Conservation (phyloP, 2,888 invertebrate species). For the Laspeyria flexula region DNA sequence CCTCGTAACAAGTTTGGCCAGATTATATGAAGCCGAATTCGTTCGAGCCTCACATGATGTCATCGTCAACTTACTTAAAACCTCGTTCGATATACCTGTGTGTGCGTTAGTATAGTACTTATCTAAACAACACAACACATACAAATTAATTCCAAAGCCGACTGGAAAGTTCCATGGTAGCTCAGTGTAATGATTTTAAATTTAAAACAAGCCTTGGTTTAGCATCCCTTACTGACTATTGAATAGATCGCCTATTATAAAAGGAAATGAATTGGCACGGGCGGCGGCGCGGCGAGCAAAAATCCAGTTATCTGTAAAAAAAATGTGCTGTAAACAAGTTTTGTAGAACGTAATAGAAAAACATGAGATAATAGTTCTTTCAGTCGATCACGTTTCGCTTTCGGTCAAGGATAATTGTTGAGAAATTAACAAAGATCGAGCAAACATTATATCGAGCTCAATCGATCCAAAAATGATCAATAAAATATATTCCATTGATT, state of each 20-base stretch:
- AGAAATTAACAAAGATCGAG: constrained; percentile 41
- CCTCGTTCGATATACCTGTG: constrained; percentile 27
- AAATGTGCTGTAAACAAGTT: constrained; percentile 50
- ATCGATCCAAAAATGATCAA: too few relatives aligned
- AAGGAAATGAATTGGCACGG: constrained; percentile 50
- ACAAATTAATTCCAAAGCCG: constrained; percentile 45
- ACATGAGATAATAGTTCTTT: constrained; percentile 29
- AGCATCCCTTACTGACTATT: constrained; percentile 50
- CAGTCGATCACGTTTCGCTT: constrained; percentile 50
- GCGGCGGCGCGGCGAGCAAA: constrained; percentile 25
- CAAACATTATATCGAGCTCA: neutral
- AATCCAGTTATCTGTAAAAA: constrained; percentile 51
- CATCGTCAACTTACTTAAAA: constrained; percentile 52
- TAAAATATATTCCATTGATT: too few relatives aligned
- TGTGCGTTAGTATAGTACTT: constrained; percentile 40
- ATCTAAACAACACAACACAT: constrained; percentile 46
- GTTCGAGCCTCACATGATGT: constrained; percentile 57
- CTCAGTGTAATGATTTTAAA: constrained; percentile 45
- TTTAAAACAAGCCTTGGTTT: constrained; percentile 52
- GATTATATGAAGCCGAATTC: constrained; percentile 45
- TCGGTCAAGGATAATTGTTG: constrained; percentile 62
- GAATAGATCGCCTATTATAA: constrained; percentile 50
- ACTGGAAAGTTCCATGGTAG: constrained; percentile 62
- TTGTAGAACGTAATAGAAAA: constrained; percentile 42
- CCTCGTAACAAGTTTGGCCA: constrained; percentile 62